Evolutionary conservation across 2,113 vertebrate genomes (phyloP).

Genomic region (Lontra canadensis): DNA sequence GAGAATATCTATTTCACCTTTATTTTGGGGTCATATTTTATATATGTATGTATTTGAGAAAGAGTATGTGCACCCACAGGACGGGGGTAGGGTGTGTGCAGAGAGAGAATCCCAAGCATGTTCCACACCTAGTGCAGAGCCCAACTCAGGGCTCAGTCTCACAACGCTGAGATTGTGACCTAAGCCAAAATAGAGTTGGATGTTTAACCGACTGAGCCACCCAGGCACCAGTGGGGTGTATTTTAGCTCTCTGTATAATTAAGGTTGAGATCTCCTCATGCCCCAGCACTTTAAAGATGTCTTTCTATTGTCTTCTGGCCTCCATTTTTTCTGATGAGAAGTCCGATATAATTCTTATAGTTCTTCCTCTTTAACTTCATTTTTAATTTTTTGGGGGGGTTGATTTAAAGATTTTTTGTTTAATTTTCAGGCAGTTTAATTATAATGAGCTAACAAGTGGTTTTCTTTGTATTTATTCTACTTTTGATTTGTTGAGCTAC

Average conservation of each 20-base stretch:
- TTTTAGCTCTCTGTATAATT: neutral
- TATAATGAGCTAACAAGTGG: neutral
- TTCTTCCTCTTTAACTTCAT: neutral
- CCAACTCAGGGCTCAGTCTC: neutral
- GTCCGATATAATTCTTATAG: neutral
- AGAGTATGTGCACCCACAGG: neutral
- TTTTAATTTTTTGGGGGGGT: neutral
- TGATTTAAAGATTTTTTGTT: neutral
- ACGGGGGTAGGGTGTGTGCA: neutral
- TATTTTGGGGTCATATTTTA: neutral
- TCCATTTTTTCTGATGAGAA: neutral
- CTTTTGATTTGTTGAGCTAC: neutral
- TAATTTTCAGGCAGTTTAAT: neutral
- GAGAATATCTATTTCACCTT: neutral
- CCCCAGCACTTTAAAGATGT: neutral
- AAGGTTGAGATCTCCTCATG: neutral
- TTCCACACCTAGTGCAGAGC: neutral
- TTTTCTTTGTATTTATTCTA: constrained; percentile 28
- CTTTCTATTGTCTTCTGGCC: neutral
- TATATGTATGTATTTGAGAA: neutral
- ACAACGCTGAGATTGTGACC: neutral
- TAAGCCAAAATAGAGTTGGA: neutral
- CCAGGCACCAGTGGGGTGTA: neutral
- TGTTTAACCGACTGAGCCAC: neutral
- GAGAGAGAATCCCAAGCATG: neutral